Percentiles rank a stretch among this genome's conserved stretches.
These are phyloP conservation scores for Leptinotarsa rubiginosa DNA, from an alignment of 2,888 invertebrate genomes.

Conservation along the genomic window DNA sequence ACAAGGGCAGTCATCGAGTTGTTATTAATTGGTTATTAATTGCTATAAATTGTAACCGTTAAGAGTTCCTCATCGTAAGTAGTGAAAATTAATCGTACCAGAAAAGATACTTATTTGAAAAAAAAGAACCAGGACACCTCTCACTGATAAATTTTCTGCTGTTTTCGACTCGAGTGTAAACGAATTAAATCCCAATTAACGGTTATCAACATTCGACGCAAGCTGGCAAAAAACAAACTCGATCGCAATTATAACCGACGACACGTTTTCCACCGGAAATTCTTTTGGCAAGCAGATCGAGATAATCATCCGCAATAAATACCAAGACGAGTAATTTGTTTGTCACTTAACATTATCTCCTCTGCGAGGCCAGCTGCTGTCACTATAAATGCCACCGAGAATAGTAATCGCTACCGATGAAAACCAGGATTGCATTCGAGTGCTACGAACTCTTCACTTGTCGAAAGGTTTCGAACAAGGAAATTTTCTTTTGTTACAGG, in stretches of 20 bases:
- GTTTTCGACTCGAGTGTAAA: too few species aligned
- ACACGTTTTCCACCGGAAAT: slow-evolving; percentile 9
- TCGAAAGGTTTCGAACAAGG: too few species aligned
- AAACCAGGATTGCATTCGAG: background rate
- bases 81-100: too few species aligned
- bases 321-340: slow-evolving; percentile 29
- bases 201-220: background rate
- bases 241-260: slow-evolving; percentile 1
- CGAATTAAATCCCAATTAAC: too few species aligned
- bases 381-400: background rate
- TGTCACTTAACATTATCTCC: slow-evolving; percentile 22
- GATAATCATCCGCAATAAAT: slow-evolving; percentile 19
- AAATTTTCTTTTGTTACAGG: too few species aligned
- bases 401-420: background rate
- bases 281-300: slow-evolving; percentile 10
- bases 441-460: background rate
- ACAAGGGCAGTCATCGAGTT: too few species aligned
- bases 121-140: too few species aligned
- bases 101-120: too few species aligned
- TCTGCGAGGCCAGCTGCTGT: slow-evolving; percentile 25
- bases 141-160: too few species aligned
- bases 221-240: slow-evolving; percentile 10
- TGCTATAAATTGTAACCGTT: too few species aligned
- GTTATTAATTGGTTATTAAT: too few species aligned
- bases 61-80: too few species aligned